Evolutionary conservation across 2,888 invertebrate species (phyloP).

Genomic region (Polietes domitor): DNA sequence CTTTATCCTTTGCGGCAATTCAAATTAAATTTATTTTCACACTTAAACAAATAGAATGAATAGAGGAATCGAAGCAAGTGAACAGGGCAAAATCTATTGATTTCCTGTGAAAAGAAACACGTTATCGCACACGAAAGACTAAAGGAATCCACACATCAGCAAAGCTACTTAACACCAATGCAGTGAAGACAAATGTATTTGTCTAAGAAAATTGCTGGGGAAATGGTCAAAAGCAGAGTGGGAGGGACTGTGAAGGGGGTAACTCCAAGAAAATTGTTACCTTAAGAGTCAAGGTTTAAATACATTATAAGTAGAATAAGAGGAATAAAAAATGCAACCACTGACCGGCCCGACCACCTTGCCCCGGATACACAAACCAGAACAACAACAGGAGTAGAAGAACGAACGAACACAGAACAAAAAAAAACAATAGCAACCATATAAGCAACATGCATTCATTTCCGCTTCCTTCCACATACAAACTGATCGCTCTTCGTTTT

Average conservation of each 20-base stretch:
- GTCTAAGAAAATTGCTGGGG: slow-evolving; percentile 8
- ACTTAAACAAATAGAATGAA: neutral
- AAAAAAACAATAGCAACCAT: slow-evolving; percentile 50
- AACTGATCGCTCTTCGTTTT: slow-evolving; percentile 56
- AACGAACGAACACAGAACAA: neutral
- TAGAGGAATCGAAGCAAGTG: neutral
- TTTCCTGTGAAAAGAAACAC: slow-evolving; percentile 18
- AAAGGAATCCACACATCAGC: neutral
- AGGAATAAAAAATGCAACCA: neutral
- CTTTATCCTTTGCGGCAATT: neutral
- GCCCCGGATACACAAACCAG: neutral
- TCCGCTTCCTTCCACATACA: slow-evolving; percentile 69
- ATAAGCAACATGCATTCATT: slow-evolving; percentile 70
- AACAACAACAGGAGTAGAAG: neutral
- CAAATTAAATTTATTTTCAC: neutral
- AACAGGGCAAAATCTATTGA: slow-evolving; percentile 7
- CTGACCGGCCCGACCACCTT: neutral
- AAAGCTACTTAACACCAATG: slow-evolving; percentile 36
- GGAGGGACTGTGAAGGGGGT: neutral
- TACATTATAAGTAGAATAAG: neutral
- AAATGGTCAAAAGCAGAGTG: slow-evolving; percentile 22
- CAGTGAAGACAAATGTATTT: slow-evolving; percentile 49
- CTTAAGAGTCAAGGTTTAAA: slow-evolving; percentile 52
- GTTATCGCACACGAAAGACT: neutral
- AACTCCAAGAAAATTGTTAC: slow-evolving; percentile 31